Evolutionary conservation across 1,140 invertebrate species (phyloP).

Genomic region (Drosophila grimshawi): DNA sequence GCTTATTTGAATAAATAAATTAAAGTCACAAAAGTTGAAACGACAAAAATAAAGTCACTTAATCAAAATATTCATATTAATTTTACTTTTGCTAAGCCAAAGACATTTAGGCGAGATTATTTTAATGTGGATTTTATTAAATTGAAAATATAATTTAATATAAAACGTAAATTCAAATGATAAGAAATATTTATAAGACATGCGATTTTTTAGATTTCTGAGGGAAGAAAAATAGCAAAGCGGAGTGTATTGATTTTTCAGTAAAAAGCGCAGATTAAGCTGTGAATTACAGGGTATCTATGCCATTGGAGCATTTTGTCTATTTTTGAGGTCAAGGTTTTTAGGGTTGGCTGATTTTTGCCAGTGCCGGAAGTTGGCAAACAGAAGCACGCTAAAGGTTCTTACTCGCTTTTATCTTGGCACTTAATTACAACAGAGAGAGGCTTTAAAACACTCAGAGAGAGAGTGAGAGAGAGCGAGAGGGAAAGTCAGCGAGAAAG

Average conservation of each 20-base stretch:
- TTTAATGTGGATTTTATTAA: not conserved
- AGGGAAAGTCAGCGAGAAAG: not conserved
- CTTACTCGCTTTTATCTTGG: constrained; percentile 49
- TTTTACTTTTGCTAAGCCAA: not conserved
- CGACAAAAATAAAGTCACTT: constrained; percentile 17
- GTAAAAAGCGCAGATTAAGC: too few relatives aligned
- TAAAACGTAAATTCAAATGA: too few relatives aligned
- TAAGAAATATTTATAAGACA: too few relatives aligned
- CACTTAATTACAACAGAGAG: constrained; percentile 66
- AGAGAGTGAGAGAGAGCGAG: constrained; percentile 1
- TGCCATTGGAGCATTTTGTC: not conserved
- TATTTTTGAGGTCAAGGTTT: constrained; percentile 61
- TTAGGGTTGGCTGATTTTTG: constrained; percentile 16
- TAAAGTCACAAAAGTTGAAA: constrained; percentile 6
- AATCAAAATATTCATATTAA: constrained; percentile 1
- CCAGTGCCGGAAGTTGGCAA: constrained; percentile 20
- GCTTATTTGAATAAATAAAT: constrained; percentile 13
- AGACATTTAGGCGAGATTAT: not conserved
- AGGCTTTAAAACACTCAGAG: not conserved
- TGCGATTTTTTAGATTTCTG: too few relatives aligned
- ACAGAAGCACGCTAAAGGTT: constrained; percentile 47
- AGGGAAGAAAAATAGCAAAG: too few relatives aligned
- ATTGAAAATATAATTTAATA: too few relatives aligned
- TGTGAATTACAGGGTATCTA: not conserved
- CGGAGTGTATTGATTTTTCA: too few relatives aligned